Evolutionary conservation across 2,797 vertebrate species (phyloP), one percentile per base, ranked within the genome.

Genomic region (Anguilla obscura): DNA sequence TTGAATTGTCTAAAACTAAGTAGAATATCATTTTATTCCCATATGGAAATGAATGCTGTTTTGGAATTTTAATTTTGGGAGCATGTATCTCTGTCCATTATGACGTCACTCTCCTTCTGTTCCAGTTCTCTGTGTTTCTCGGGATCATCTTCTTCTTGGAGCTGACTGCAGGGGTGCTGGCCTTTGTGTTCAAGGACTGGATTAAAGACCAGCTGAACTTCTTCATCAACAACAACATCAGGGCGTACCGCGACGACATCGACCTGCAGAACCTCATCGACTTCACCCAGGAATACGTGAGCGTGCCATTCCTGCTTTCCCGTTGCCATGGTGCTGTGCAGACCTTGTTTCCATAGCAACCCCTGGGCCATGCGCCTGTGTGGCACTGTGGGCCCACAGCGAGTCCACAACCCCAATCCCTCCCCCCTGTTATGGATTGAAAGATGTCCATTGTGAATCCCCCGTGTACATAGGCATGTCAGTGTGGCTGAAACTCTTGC

Each of bases 161-260:
- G 95, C 96, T 99, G 90, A 99, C 98, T 7, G 98, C 99, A 21
- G 99, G 99, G 89, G 96, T 99, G 90, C 94, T 99, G 95, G 98
- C 99, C 6, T 99, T 99, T 91, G 99, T 99, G 92, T 99, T 99
- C 95, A 99, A 99, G 96, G 98, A 99, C 93, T 99, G 99, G 99
- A 99, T 99, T 95, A 99, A 99, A 94, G 98, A 99, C 93, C 98
- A 99, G 95, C 97, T 99, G 87, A 98, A 99, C 94, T 97, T 98
- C 93, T 99, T 99, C 92, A 99, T 99, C 92, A 99, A 99, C 96
- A 99, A 99, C 96, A 99, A 99, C 95, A 99, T 99, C 93, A 96
- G 98, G 91, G 99, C 99, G 0, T 99, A 99, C 94, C 93, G 99
- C 93, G 99, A 99, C 80, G 99, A 99, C 94, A 99, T 99, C 80